Base-by-base conservation (phyloP, 1,140 invertebrate species). In the Drosophila repleta region DNA sequence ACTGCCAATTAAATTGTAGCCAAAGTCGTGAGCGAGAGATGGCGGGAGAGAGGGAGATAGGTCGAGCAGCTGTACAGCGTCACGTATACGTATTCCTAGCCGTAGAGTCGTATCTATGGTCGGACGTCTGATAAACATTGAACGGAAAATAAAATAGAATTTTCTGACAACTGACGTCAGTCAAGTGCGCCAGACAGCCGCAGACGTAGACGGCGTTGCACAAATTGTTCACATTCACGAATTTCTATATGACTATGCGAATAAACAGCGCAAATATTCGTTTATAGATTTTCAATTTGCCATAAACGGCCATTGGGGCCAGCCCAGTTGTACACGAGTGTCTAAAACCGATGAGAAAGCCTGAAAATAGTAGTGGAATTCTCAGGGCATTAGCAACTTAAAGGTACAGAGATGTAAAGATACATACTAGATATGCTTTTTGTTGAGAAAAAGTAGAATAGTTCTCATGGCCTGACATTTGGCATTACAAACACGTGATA, bases 111-210 rank as follows among this genome's bases (percentile, higher is more conserved):
- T 63, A 63, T 39, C 58, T 61, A 6, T 53, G 21, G 11, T 10
- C 6, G n/a, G 20, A 26, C 45, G 49, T 62, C 66, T 55, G 49
- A 55, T 56, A 71, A 67, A 67, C 37, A 67, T 60, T 32, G 21
- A 53, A 53, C 11, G 11, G 24, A 20, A 63, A 52, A 43, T 39
- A 64, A 21, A 35, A 55, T 26, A 55, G 11, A 55, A 55, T 46
- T 15, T 26, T 43, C 15, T 39, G 29, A 18, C 62, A 66, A 73
- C 70, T 73, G 70, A 73, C 70, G 70, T 73, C 70, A 73, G 70
- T 73, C 56, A 43, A 61, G 55, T 68, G 56, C 13, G 43, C 70
- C 64, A 73, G 70, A 73, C 70, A 41, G 37, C 26, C 32, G 32
- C 32, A 35, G 32, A 35, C 32, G 32, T 13, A 61, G 45, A 63